These are phyloP conservation scores for Trichogramma evanescens DNA, from an alignment of 2,888 invertebrate genomes.

Conservation along the genomic window DNA sequence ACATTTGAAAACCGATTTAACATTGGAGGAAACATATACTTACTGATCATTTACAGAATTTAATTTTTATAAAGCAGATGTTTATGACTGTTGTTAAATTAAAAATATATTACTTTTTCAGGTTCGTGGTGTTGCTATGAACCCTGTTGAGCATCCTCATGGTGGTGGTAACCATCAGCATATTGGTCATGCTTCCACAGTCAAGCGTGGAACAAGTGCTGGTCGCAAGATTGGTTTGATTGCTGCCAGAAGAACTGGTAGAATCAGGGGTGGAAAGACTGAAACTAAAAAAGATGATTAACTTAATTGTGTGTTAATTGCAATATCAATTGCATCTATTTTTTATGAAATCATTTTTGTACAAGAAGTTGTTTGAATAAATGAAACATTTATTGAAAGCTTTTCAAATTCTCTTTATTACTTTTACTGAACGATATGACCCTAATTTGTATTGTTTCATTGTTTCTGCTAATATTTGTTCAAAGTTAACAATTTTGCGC, in stretches of 20 bases:
- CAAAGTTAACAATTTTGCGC: too few species aligned
- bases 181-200: slow-evolving; percentile 99
- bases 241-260: slow-evolving; percentile 98
- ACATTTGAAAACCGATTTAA: slow-evolving; percentile 44
- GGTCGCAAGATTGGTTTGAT: slow-evolving; percentile 99
- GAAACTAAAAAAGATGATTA: slow-evolving; percentile 72
- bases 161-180: slow-evolving; percentile 99
- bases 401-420: too few species aligned
- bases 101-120: slow-evolving; percentile 21
- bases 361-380: too few species aligned
- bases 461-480: too few species aligned
- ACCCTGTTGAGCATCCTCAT: slow-evolving; percentile 99
- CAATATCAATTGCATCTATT: too few species aligned
- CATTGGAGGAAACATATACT: slow-evolving; percentile 30
- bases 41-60: slow-evolving; percentile 26
- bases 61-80: too few species aligned
- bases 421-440: too few species aligned
- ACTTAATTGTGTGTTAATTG: slow-evolving; percentile 23
- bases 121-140: slow-evolving; percentile 99
- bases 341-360: too few species aligned
- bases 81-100: not conserved
- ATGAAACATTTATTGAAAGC: too few species aligned
- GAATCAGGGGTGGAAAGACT: slow-evolving; percentile 97
- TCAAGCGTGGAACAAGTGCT: slow-evolving; percentile 96
- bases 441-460: too few species aligned